Base-by-base conservation (phyloP, 2,113 vertebrate genomes). In the Hyperopisus bebe region DNA sequence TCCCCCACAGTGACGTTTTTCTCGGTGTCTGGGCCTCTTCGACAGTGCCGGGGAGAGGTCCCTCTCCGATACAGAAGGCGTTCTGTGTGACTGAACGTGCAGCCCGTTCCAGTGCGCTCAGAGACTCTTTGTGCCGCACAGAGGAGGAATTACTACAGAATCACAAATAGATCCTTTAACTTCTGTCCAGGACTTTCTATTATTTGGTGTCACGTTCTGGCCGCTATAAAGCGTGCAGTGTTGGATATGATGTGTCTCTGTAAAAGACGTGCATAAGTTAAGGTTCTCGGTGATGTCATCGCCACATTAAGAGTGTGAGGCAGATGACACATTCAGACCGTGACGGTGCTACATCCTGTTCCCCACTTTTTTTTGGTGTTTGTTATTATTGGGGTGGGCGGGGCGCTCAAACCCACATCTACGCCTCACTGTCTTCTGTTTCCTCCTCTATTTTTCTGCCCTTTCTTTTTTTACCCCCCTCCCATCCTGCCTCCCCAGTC, bases 401-500 rank as follows among this genome's bases (percentile, higher is more conserved):
- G n/a, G 74, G 24, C 10, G 13, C 19, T 24, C 39, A 10, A 46
- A 35, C 46, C 35, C 11, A 62, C 51, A n/a, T 39, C 31, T 42
- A 44, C 9, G 1, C 77, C 50, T 39, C 39, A 46, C 77, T 9
- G 80, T 55, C 80, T 42, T 51, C 27, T n/a, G 8, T 87, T 51
- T 87, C 62, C 89, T 89, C 39, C 89, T 51, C 46, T 80, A 15
- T 2, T 44, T 74, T 46, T 9, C 9, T 24, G 51, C 42, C 27
- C 70, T 70, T 66, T 80, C 3, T 24, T 15, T 35, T 55, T 13
- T 8, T 15, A 10, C 31, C 46, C 6, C 31, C 47, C 35, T 87
- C 47, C 51, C 74, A 74, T 86, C 17, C 48, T n/a, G 19, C 89
- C 66, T 88, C 91, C 84, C 24, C 91, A 98, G 97, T 97, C 31